Conservation (phyloP, 2,797 vertebrate species). For the Triplophysa bombifrons region DNA sequence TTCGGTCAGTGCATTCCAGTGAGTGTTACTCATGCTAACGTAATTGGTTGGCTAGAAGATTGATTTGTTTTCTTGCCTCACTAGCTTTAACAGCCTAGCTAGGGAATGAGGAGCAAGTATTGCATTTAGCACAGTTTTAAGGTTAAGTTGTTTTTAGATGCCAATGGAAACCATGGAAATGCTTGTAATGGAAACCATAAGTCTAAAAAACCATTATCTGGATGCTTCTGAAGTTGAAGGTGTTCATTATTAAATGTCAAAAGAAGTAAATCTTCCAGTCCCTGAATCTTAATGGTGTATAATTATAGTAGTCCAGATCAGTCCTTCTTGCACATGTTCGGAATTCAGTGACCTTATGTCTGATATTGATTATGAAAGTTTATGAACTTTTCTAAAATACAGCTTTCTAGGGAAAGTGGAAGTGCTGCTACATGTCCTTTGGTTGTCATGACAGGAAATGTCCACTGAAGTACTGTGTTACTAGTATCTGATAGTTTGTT, state of each 20-base stretch:
- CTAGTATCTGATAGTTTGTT: too few species aligned
- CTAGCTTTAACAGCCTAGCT: constrained; percentile 27
- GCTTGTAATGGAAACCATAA: constrained; percentile 47
- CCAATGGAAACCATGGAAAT: constrained; percentile 38
- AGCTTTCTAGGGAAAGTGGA: background rate
- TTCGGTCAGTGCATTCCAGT: constrained; percentile 21
- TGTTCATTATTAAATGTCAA: constrained; percentile 37
- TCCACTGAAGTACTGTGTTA: too few species aligned
- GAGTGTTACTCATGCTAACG: constrained; percentile 33
- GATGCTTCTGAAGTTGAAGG: constrained; percentile 8
- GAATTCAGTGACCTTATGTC: too few species aligned
- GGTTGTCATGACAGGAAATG: background rate
- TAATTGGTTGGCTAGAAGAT: background rate
- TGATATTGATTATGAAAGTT: background rate
- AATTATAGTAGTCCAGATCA: background rate
- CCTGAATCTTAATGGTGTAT: constrained; percentile 11
- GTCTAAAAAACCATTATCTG: constrained; percentile 12
- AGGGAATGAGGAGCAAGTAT: constrained; percentile 15
- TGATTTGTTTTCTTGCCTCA: constrained; percentile 5
- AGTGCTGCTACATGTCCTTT: background rate
- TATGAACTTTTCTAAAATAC: background rate
- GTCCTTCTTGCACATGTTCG: background rate
- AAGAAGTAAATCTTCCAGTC: constrained; percentile 20
- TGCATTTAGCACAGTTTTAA: constrained; percentile 9
- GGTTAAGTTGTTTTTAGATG: constrained; percentile 31